Conservation (phyloP, 1,140 invertebrate genomes). For the Heliconius hewitsoni region DNA sequence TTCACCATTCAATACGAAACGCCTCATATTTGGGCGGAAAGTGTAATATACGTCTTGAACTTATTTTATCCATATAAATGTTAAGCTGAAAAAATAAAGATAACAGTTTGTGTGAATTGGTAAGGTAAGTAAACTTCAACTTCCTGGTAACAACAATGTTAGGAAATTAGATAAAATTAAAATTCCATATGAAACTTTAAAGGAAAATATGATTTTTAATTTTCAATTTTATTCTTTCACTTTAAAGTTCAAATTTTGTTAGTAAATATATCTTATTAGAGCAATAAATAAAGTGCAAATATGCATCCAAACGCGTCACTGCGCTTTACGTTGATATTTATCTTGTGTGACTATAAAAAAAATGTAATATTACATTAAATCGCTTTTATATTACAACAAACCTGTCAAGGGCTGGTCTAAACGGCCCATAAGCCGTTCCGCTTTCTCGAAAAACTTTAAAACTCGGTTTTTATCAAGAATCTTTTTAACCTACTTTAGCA, state of each 20-base stretch:
- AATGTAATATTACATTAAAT: conserved; percentile 36
- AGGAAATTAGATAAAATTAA: neutral
- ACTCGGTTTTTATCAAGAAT: conserved; percentile 6
- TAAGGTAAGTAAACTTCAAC: conserved; percentile 11
- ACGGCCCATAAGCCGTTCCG: conserved; percentile 12
- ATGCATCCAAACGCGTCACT: conserved; percentile 37
- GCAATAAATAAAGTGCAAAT: conserved; percentile 48
- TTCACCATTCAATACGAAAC: too few relatives aligned
- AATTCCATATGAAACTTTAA: conserved; percentile 18
- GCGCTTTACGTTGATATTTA: conserved; percentile 41
- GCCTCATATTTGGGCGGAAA: too few relatives aligned
- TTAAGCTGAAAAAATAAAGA: too few relatives aligned
- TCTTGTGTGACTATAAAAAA: conserved; percentile 45
- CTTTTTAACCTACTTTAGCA: neutral
- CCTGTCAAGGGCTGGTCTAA: conserved; percentile 30
- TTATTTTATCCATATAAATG: too few relatives aligned
- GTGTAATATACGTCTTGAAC: too few relatives aligned
- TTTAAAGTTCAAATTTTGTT: conserved; percentile 21
- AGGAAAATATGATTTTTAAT: neutral
- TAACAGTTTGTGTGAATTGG: neutral
- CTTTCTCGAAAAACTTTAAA: conserved; percentile 13
- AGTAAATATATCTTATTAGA: conserved; percentile 25
- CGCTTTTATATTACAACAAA: conserved; percentile 22
- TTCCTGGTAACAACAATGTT: conserved; percentile 29
- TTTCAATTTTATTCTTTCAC: neutral